phyloP scores from a whole-genome alignment of 2,888 invertebrate genomes.

The Limenitis camilla region DNA sequence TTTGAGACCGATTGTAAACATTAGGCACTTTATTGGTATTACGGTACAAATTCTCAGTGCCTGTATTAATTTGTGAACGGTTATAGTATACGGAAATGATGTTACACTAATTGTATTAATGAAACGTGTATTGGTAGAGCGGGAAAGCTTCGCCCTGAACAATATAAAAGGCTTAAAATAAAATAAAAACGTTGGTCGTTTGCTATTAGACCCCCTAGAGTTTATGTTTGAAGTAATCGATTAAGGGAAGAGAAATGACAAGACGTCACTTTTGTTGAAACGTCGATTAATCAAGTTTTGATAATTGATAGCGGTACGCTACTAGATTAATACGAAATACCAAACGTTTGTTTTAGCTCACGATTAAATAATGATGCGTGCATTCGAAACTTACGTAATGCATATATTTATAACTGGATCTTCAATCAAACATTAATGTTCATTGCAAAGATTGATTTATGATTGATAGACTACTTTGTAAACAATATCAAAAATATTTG shows the following conservation, averaged over 20 bases:
- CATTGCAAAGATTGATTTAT: constrained; percentile 11
- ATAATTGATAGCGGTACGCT: constrained; percentile 67
- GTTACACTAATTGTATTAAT: constrained; percentile 32
- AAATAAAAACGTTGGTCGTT: constrained; percentile 48
- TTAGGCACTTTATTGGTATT: constrained; percentile 39
- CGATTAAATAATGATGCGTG: constrained; percentile 27
- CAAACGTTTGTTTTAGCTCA: constrained; percentile 25
- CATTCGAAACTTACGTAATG: constrained; percentile 17
- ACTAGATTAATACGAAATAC: constrained; percentile 63
- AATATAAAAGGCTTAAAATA: constrained; percentile 50
- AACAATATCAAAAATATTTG: no score
- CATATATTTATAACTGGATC: constrained; percentile 10
- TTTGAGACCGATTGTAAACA: constrained; percentile 48
- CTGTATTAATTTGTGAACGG: constrained; percentile 40
- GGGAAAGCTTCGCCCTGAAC: background rate
- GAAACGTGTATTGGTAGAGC: constrained; percentile 23
- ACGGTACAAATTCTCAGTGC: constrained; percentile 39
- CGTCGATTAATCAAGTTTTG: constrained; percentile 67
- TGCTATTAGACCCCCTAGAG: constrained; percentile 64
- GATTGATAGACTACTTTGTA: background rate
- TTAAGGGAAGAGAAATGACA: constrained; percentile 73
- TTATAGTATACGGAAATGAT: constrained; percentile 43
- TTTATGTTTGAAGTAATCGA: constrained; percentile 69
- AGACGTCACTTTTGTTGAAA: constrained; percentile 62
- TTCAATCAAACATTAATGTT: constrained; percentile 10